A percentile compares a stretch with the other conserved stretches of the same genome.
Conservation (phyloP, 64 coral and sea anemone genomes). For the Stylophora pistillata region DNA sequence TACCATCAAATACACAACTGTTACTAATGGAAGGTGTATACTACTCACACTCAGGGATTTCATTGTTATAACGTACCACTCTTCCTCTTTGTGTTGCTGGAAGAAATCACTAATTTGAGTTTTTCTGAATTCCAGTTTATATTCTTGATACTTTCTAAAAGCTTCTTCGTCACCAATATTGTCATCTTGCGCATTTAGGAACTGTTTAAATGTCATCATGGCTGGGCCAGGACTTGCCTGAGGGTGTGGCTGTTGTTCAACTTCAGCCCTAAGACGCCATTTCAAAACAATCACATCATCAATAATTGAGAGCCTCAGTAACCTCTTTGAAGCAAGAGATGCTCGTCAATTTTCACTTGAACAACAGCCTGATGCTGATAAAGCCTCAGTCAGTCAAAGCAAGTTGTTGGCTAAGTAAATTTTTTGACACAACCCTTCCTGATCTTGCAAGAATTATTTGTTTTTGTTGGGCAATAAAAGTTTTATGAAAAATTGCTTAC, state of each 20-base stretch:
- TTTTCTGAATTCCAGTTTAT: slow-evolving; percentile 96
- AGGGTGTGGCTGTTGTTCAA: slow-evolving; percentile 14
- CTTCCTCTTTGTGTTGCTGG: slow-evolving; percentile 90
- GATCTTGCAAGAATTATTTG: neutral
- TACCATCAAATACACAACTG: neutral
- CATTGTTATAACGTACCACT: slow-evolving; percentile 77
- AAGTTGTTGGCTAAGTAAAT: too few species aligned
- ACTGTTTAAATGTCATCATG: slow-evolving; percentile 97
- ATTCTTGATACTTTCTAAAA: slow-evolving; percentile 91
- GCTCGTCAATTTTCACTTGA: too few species aligned
- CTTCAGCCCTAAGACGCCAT: slow-evolving; percentile 13
- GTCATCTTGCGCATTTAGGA: slow-evolving; percentile 92
- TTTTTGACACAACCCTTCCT: too few species aligned
- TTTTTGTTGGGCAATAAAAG: neutral
- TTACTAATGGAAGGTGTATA: neutral
- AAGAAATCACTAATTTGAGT: slow-evolving; percentile 99
- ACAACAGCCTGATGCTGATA: too few species aligned
- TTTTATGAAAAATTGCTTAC: too few species aligned
- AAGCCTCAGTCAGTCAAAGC: too few species aligned
- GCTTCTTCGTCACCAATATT: slow-evolving; percentile 97
- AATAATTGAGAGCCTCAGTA: neutral
- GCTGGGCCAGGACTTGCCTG: slow-evolving; percentile 41
- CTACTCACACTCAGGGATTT: neutral
- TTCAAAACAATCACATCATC: neutral
- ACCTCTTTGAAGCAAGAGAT: too few species aligned